Conservation (phyloP, 2,797 vertebrate species). For the Garrulus glandarius region DNA sequence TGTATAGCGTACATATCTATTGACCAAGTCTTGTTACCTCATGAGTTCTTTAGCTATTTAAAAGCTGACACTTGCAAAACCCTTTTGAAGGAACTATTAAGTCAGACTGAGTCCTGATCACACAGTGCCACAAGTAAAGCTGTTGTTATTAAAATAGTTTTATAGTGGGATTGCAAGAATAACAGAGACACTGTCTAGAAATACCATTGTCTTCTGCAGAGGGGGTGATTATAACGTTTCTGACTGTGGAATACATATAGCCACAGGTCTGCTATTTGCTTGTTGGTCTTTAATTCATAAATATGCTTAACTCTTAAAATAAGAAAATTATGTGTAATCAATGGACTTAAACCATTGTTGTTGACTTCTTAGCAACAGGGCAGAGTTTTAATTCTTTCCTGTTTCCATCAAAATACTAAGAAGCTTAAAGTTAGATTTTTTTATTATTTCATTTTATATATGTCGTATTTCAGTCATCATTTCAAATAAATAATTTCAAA, state of each 20-base stretch:
- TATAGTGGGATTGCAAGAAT: neutral
- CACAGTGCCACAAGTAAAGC: neutral
- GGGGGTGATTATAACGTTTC: neutral
- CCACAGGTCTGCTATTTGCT: neutral
- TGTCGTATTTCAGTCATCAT: neutral
- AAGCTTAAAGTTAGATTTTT: neutral
- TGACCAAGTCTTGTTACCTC: neutral
- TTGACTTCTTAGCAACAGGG: neutral
- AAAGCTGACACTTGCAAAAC: neutral
- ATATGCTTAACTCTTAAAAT: neutral
- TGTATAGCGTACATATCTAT: rapidly evolving
- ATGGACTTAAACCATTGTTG: neutral
- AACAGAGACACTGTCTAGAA: neutral
- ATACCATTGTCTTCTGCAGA: neutral
- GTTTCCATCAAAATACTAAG: neutral
- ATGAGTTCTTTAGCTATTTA: neutral
- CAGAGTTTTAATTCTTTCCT: neutral
- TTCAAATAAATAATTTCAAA: neutral
- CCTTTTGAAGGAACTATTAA: neutral
- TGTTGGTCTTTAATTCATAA: neutral
- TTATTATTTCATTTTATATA: neutral
- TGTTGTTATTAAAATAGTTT: neutral
- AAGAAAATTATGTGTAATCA: neutral
- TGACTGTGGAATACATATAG: neutral
- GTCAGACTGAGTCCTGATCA: neutral